Evolutionary conservation across 2,888 invertebrate species (phyloP).

Genomic region (Nymphalis polychloros): DNA sequence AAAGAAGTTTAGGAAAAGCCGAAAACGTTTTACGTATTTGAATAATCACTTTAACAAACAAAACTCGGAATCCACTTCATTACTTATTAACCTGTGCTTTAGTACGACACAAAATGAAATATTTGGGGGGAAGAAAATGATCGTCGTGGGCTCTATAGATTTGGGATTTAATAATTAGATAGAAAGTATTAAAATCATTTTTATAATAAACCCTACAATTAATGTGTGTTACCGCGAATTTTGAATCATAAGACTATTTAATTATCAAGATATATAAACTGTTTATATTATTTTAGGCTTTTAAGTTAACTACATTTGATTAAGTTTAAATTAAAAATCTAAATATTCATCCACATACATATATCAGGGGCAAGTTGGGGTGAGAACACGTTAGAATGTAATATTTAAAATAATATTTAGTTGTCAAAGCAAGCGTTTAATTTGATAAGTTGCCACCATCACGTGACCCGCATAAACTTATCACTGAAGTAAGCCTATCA

Average conservation of each 20-base stretch:
- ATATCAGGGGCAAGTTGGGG: not conserved
- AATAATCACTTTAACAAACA: constrained; percentile 81
- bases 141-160: constrained; percentile 30
- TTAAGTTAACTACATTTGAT: no score
- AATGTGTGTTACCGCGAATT: no score
- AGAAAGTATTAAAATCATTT: not conserved
- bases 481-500: constrained; percentile 49
- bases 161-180: constrained; percentile 7
- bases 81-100: constrained; percentile 77
- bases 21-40: constrained; percentile 80
- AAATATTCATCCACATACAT: no score
- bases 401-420: constrained; percentile 34
- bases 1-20: constrained; percentile 76
- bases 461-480: constrained; percentile 46
- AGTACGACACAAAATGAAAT: constrained; percentile 49
- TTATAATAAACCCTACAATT: not conserved
- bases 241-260: no score
- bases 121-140: constrained; percentile 30
- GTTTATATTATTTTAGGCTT: no score
- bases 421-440: constrained; percentile 29
- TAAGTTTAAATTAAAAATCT: no score
- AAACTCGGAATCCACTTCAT: constrained; percentile 77
- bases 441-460: constrained; percentile 38
- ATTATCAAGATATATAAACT: no score
- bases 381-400: not conserved